These are phyloP conservation scores for Catamblyrhynchus diadema DNA, from an alignment of 2,797 vertebrate genomes.

Conservation along the genomic window DNA sequence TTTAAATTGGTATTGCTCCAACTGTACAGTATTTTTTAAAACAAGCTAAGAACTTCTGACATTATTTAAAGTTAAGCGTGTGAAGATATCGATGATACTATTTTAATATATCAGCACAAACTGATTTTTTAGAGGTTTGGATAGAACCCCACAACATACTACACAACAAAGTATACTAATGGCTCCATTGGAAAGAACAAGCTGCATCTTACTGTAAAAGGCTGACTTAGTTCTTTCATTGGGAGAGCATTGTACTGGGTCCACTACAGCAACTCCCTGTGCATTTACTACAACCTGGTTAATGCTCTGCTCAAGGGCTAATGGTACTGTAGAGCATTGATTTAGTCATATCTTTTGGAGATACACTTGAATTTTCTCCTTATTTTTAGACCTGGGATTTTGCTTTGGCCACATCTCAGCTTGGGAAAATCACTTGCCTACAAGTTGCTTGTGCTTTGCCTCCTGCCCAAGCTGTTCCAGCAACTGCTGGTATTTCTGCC, in stretches of 20 bases:
- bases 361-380: neutral
- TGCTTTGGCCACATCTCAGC: neutral
- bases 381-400: neutral
- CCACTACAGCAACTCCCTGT: neutral
- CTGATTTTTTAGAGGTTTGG: neutral
- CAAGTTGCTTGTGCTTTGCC: neutral
- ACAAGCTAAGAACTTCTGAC: neutral
- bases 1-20: neutral
- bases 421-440: neutral
- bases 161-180: neutral
- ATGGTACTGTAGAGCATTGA: neutral
- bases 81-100: neutral
- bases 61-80: neutral
- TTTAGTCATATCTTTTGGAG: neutral
- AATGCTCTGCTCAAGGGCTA: neutral
- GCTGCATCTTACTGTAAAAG: neutral
- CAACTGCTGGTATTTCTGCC: constrained; percentile 45
- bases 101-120: neutral
- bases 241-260: neutral
- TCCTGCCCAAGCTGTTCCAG: constrained; percentile 38
- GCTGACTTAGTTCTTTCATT: neutral
- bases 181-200: neutral
- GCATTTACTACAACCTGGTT: neutral
- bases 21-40: neutral
- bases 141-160: neutral